phyloP scores from a whole-genome alignment of 2,797 vertebrate species.

The Pseudochromis fuscus region DNA sequence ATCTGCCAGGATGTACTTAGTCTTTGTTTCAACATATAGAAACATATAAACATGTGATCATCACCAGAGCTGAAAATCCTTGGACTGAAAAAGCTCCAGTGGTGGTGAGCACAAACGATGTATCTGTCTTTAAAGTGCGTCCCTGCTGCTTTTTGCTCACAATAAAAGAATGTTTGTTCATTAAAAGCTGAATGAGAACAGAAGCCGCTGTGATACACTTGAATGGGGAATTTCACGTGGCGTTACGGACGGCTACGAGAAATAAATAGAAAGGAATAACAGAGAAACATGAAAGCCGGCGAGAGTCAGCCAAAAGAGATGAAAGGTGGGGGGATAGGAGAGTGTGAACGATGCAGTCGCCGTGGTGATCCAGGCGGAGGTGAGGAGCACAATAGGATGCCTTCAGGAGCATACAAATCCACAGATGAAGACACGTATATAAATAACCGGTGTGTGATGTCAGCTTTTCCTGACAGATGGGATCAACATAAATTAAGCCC shows the following conservation, averaged over 20 bases:
- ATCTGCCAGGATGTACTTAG: neutral
- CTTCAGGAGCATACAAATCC: slow-evolving; percentile 17
- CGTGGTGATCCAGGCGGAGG: slow-evolving; percentile 35
- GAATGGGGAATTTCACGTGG: slow-evolving; percentile 15
- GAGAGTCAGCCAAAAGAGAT: slow-evolving; percentile 42
- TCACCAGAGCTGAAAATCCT: slow-evolving; percentile 9
- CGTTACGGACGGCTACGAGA: neutral
- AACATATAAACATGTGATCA: neutral
- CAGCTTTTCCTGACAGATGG: slow-evolving; percentile 74
- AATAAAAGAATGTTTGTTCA: slow-evolving; percentile 17
- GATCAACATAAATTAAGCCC: slow-evolving; percentile 63
- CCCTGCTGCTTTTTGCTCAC: slow-evolving; percentile 8
- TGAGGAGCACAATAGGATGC: slow-evolving; percentile 51
- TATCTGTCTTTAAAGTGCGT: neutral
- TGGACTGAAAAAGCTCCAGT: slow-evolving; percentile 2
- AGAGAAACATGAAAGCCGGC: slow-evolving; percentile 36
- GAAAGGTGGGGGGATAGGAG: slow-evolving; percentile 41
- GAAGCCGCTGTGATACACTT: slow-evolving; percentile 4
- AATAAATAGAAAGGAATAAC: slow-evolving; percentile 24
- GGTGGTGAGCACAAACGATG: slow-evolving; percentile 1
- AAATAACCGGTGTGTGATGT: slow-evolving; percentile 66
- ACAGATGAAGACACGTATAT: slow-evolving; percentile 22
- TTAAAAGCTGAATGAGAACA: slow-evolving; percentile 13
- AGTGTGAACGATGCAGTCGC: slow-evolving; percentile 39
- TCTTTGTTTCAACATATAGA: neutral